Conservation (phyloP, 2,113 vertebrate genomes). For the Zosterops borbonicus region DNA sequence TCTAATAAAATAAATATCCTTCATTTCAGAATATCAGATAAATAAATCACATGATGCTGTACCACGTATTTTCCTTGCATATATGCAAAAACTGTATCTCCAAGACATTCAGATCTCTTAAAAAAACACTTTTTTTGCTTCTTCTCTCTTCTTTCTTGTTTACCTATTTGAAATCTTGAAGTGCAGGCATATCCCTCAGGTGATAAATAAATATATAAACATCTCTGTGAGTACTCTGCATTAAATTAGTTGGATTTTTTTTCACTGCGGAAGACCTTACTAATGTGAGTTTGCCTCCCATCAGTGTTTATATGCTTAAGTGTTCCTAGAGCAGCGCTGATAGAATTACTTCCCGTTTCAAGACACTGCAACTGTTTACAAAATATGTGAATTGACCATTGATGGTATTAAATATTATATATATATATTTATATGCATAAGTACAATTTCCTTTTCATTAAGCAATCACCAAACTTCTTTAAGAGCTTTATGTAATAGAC, state of each 20-base stretch:
- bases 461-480: background rate
- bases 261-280: background rate
- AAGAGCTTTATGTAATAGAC: background rate
- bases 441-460: background rate
- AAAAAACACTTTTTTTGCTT: background rate
- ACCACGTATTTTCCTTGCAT: background rate
- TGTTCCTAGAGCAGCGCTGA: background rate
- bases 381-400: background rate
- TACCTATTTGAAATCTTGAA: background rate
- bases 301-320: background rate
- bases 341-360: background rate
- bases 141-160: background rate
- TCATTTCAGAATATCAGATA: background rate
- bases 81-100: background rate
- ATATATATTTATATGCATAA: background rate
- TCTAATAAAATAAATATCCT: background rate
- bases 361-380: background rate
- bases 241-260: background rate
- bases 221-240: background rate
- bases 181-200: fast-evolving
- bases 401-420: background rate
- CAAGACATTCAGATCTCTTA: background rate
- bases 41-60: background rate
- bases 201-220: background rate
- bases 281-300: background rate